A percentile compares a stretch with the other conserved stretches of the same genome.
These are phyloP conservation scores for Junonia oenone DNA, from an alignment of 2,888 invertebrate genomes.

Conservation along the genomic window DNA sequence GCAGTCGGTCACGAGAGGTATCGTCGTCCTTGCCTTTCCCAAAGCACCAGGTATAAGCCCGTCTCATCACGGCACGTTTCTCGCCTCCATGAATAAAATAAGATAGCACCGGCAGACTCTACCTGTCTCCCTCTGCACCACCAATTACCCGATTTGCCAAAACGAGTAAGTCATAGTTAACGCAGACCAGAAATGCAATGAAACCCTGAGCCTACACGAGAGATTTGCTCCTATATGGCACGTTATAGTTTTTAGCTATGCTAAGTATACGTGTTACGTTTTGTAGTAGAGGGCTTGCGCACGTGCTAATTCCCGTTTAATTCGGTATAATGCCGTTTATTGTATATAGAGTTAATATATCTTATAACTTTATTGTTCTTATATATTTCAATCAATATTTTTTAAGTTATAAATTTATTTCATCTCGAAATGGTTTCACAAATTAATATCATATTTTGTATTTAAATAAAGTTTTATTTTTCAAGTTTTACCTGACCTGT, in stretches of 20 bases:
- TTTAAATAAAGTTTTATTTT: too few relatives aligned
- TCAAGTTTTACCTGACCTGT: too few relatives aligned
- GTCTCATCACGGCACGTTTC: conserved; percentile 47
- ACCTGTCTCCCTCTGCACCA: conserved; percentile 49
- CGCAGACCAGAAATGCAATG: conserved; percentile 58
- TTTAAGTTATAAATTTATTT: too few relatives aligned
- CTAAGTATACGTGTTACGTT: conserved; percentile 51
- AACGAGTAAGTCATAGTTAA: conserved; percentile 43
- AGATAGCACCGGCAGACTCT: conserved; percentile 51
- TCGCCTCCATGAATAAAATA: conserved; percentile 66
- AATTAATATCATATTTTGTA: too few relatives aligned
- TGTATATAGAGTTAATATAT: too few relatives aligned
- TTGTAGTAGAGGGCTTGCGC: conserved; percentile 43
- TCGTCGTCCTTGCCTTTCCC: conserved; percentile 49
- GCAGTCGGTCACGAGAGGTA: conserved; percentile 50
- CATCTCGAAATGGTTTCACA: too few relatives aligned
- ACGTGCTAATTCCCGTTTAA: conserved; percentile 63
- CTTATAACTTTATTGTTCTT: too few relatives aligned
- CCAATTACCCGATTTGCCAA: conserved; percentile 33
- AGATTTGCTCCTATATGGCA: conserved; percentile 56
- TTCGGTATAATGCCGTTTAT: conserved; percentile 47
- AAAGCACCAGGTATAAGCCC: conserved; percentile 43
- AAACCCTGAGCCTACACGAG: conserved; percentile 55
- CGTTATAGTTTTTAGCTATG: conserved; percentile 46
- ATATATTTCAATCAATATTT: too few relatives aligned